Base-by-base conservation (phyloP, 2,888 invertebrate species). In the Lysandra bellargus region DNA sequence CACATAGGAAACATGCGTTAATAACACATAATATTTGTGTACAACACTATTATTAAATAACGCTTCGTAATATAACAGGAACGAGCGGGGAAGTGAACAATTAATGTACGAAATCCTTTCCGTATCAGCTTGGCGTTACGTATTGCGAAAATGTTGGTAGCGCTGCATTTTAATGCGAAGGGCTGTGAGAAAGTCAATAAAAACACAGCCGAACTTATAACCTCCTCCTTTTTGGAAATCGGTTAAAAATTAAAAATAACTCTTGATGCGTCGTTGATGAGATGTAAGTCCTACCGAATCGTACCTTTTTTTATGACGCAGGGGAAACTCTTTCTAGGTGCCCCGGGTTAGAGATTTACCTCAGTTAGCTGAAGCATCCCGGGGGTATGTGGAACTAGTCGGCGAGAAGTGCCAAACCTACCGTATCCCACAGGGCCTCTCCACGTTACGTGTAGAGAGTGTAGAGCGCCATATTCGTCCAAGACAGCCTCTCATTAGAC, bases 31-130 rank as follows among this genome's bases (percentile, higher is more conserved):
- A 78, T 49, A 14, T 17, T 69, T 79, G 14, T 40, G 40, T n/a
- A n/a, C 73, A 40, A n/a, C 5, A 33, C 49, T 76, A 57, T 76
- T 33, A 76, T 76, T 78, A 44, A 79, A 79, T 81, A 80, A 79
- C 78, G 75, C 76, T 80, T 80, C 61, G 77, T 76, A 79, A 78
- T 81, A 73, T 57, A n/a, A 53, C 79, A 44, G 79, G 79, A 79
- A 74, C 37, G 37, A 57, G 57, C 79, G 73, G 74, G 74, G 74
- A 74, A 74, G 74, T 60, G 9, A 61, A 79, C 73, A 74, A 61
- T 79, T 74, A 79, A 60, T 74, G 60, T 61, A 74, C 23, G 74
- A 79, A 79, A 79, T 79, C 57, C 73, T 40, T 74, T 53, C 79
- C 60, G 79, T 30, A 75, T 79, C 74, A 61, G 17, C 78, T 57